phyloP scores from a whole-genome alignment of 2,113 vertebrate species.

The Prunella himalayana region DNA sequence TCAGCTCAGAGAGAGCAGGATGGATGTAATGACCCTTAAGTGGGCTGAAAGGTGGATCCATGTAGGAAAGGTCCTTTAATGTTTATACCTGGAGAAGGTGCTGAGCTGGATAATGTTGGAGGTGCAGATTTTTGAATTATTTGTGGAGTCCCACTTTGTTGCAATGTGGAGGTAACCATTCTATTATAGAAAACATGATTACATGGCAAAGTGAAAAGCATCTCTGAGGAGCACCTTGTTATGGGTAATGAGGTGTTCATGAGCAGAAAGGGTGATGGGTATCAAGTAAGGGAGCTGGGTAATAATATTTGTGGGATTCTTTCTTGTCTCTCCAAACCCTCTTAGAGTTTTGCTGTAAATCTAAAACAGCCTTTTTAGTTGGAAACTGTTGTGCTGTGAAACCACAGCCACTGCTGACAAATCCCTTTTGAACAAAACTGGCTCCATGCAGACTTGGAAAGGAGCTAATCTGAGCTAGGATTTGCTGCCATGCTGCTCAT shows the following conservation, averaged over 20 bases:
- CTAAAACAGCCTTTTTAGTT: not conserved
- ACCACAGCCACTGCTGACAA: not conserved
- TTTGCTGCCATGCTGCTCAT: not conserved
- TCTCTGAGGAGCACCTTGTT: not conserved
- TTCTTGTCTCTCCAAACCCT: not conserved
- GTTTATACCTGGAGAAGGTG: not conserved
- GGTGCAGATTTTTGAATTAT: not conserved
- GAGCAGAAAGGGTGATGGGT: not conserved
- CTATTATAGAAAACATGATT: not conserved
- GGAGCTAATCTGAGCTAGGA: not conserved
- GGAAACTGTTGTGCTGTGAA: not conserved
- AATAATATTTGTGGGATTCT: not conserved
- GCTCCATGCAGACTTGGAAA: not conserved
- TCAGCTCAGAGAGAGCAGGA: not conserved
- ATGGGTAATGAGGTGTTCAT: not conserved
- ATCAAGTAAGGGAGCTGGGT: not conserved
- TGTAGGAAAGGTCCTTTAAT: not conserved
- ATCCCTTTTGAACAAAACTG: not conserved
- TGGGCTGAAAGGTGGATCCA: not conserved
- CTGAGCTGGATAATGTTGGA: not conserved
- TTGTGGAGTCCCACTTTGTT: not conserved
- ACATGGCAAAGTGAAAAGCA: not conserved
- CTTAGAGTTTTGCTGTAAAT: not conserved
- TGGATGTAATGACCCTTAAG: not conserved
- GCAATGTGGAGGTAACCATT: not conserved